These are phyloP conservation scores for Coptodon bakossiorum DNA, from an alignment of 2,113 vertebrate species.

Conservation along the genomic window DNA sequence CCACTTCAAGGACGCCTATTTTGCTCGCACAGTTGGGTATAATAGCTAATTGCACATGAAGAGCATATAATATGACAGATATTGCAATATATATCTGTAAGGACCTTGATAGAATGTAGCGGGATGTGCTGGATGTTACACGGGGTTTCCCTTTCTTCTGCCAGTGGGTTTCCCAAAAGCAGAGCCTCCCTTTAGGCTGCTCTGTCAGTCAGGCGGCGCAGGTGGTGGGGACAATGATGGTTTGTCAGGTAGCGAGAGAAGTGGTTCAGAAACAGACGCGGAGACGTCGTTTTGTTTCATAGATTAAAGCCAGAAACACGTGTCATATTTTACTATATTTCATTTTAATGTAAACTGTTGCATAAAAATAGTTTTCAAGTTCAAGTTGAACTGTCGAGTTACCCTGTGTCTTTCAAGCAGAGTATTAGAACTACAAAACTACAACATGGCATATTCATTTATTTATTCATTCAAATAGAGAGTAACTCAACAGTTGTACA, in stretches of 20 bases:
- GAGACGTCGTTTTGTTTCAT: background rate
- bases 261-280: background rate
- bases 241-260: background rate
- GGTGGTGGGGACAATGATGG: background rate
- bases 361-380: background rate
- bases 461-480: background rate
- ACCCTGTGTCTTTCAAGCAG: background rate
- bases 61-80: background rate
- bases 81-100: background rate
- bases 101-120: background rate
- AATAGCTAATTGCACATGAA: background rate
- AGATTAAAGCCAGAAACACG: background rate
- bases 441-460: background rate
- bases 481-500: background rate
- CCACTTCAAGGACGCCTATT: constrained; percentile 1
- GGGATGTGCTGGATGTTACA: background rate
- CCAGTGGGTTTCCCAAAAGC: background rate
- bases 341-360: background rate
- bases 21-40: background rate
- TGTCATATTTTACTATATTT: background rate
- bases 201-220: background rate
- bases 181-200: background rate
- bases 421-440: background rate
- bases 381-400: background rate
- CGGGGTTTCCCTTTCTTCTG: background rate